A percentile compares a stretch with the other conserved stretches of the same genome.
Conservation (phyloP, 1,140 invertebrate species). For the Mycetomoellerius zeteki region DNA sequence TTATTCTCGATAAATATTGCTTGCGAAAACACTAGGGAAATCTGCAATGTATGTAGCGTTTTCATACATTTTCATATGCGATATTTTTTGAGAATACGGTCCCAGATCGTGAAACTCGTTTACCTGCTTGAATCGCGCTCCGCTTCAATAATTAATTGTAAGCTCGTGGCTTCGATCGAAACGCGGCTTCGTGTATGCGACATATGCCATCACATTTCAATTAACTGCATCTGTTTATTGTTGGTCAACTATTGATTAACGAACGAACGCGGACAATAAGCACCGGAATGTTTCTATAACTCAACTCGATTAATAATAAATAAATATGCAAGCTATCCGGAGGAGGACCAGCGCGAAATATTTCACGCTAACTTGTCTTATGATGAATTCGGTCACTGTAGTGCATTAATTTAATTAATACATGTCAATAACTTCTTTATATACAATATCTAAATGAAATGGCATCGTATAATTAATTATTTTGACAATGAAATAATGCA, state of each 20-base stretch:
- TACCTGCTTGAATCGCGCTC: not conserved
- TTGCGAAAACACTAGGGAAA: no score
- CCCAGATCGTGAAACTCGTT: not conserved
- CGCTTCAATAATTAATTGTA: not conserved
- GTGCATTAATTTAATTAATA: no score
- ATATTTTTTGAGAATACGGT: no score
- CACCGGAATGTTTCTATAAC: not conserved
- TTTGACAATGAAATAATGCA: no score
- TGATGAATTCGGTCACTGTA: no score
- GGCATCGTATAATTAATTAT: no score
- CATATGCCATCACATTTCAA: not conserved
- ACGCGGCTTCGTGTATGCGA: not conserved
- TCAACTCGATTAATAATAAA: not conserved
- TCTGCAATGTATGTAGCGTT: no score
- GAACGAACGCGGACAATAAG: not conserved
- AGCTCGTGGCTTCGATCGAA: not conserved
- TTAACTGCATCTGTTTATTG: not conserved
- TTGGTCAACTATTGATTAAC: not conserved
- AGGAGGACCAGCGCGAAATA: not conserved
- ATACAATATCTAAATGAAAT: no score
- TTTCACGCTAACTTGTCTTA: not conserved
- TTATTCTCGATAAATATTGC: no score
- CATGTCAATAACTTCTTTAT: no score
- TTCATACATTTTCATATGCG: no score
- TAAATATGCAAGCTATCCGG: not conserved